Evolutionary conservation across 2,888 invertebrate genomes (phyloP).

Genomic region (Minunthozetes semirufus): DNA sequence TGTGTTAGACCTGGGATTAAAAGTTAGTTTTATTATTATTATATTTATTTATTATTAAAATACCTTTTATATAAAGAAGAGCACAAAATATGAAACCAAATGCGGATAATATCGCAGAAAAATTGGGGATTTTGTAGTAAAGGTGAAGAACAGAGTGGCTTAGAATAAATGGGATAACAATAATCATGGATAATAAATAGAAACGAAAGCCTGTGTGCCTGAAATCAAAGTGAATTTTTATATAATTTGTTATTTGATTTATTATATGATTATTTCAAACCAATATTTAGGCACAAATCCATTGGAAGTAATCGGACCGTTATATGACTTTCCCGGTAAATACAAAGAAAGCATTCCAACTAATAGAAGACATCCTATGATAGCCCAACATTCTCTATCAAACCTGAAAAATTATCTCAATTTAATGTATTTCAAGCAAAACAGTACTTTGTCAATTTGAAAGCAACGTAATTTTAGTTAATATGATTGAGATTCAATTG

Average conservation of each 20-base stretch:
- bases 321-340: slow-evolving; percentile 48
- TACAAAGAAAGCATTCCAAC: slow-evolving; percentile 51
- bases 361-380: slow-evolving; percentile 44
- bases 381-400: slow-evolving; percentile 38
- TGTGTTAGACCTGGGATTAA: slow-evolving; percentile 37
- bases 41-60: background rate
- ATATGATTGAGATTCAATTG: too few species aligned
- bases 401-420: background rate
- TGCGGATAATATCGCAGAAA: slow-evolving; percentile 30
- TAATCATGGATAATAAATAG: slow-evolving; percentile 33
- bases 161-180: slow-evolving; percentile 4
- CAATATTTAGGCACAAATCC: slow-evolving; percentile 51
- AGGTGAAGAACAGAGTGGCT: slow-evolving; percentile 13
- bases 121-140: slow-evolving; percentile 18
- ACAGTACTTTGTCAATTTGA: too few species aligned
- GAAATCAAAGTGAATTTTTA: background rate
- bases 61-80: slow-evolving; percentile 42
- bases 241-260: too few species aligned
- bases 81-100: slow-evolving; percentile 36
- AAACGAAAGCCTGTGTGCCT: slow-evolving; percentile 51
- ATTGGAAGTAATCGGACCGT: slow-evolving; percentile 52
- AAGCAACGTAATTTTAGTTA: too few species aligned
- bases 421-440: background rate
- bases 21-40: background rate
- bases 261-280: background rate